These are phyloP conservation scores for Trichosurus vulpecula DNA, from an alignment of 2,797 vertebrate species.

Conservation along the genomic window DNA sequence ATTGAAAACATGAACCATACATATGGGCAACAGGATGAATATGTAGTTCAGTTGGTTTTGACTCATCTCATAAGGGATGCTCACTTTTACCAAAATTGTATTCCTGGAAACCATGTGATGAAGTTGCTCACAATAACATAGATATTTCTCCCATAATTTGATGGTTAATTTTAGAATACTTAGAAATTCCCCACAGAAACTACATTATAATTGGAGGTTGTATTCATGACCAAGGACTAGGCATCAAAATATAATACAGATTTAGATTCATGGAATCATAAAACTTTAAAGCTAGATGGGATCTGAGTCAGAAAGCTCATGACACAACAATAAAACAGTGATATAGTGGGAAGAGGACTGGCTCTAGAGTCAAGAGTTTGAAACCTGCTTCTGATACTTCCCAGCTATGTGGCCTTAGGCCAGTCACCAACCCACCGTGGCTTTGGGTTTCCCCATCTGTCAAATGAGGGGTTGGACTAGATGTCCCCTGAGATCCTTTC, in stretches of 20 bases:
- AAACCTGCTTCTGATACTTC: neutral
- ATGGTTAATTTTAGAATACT: neutral
- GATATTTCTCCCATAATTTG: neutral
- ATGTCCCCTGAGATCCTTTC: neutral
- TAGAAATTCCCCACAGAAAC: conserved; percentile 42
- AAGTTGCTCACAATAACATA: neutral
- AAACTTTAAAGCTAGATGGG: conserved; percentile 22
- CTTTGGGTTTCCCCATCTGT: neutral
- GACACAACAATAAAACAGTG: neutral
- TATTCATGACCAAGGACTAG: conserved; percentile 45
- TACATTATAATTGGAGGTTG: conserved; percentile 39
- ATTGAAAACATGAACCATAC: neutral
- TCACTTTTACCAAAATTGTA: neutral
- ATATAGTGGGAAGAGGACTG: neutral
- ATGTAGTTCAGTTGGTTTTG: neutral
- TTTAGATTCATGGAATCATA: neutral
- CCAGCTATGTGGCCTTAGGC: neutral
- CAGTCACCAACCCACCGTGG: neutral
- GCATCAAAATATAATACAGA: conserved; percentile 55
- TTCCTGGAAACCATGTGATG: neutral
- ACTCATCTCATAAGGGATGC: neutral
- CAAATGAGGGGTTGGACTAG: neutral
- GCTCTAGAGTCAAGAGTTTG: neutral
- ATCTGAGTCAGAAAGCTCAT: conserved; percentile 21
- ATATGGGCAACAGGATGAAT: neutral